A percentile compares a stretch with the other conserved stretches of the same genome.
Conservation (phyloP, 2,797 vertebrate genomes). For the Alca torda region DNA sequence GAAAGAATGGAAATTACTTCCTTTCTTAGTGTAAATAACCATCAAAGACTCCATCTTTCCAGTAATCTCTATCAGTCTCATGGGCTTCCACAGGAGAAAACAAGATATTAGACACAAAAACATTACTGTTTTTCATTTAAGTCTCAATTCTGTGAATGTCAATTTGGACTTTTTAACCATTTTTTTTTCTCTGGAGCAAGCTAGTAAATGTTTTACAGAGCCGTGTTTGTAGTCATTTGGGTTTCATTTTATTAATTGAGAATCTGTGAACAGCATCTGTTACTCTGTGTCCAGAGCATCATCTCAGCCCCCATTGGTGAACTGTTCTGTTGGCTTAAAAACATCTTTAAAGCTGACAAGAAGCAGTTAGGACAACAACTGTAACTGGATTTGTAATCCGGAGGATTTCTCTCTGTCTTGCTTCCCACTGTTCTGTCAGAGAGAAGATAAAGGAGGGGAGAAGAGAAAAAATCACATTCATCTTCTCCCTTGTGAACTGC, state of each 20-base stretch:
- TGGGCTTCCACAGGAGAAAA: background rate
- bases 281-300: background rate
- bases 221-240: background rate
- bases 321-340: background rate
- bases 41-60: background rate
- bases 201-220: background rate
- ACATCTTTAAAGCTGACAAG: background rate
- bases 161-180: background rate
- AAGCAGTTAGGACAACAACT: background rate
- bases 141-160: background rate
- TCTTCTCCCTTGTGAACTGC: background rate
- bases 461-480: background rate
- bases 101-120: background rate
- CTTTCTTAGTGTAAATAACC: background rate
- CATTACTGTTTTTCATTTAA: background rate
- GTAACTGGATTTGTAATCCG: background rate
- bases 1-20: background rate
- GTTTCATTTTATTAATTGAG: slow-evolving; percentile 9
- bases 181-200: background rate
- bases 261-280: slow-evolving; percentile 17
- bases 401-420: background rate
- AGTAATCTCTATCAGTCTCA: background rate
- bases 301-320: background rate
- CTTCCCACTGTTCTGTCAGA: background rate
- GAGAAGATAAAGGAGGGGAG: background rate